Conservation (phyloP, 2,888 invertebrate species). For the Hypercompe scribonia region DNA sequence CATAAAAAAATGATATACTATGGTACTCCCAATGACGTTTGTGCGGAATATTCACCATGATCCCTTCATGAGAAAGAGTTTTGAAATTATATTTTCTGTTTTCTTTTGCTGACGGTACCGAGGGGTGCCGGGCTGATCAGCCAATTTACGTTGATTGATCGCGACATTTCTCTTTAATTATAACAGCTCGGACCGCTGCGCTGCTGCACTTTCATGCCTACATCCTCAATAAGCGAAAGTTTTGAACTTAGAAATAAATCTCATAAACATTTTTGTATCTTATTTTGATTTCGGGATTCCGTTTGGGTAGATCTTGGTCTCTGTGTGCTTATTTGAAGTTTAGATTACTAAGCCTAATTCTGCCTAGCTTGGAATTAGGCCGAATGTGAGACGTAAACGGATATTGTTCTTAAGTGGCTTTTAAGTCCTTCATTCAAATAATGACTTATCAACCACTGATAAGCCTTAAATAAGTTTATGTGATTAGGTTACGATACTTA, state of each 20-base stretch:
- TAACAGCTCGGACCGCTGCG: constrained; percentile 4
- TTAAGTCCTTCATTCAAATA: too few relatives aligned
- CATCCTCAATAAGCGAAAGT: background rate
- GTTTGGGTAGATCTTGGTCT: background rate
- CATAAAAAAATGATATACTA: background rate
- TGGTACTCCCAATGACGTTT: background rate
- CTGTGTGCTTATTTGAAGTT: too few relatives aligned
- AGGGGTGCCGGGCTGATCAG: constrained; percentile 28
- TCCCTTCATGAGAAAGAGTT: background rate
- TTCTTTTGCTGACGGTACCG: constrained; percentile 30
- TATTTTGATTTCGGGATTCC: background rate
- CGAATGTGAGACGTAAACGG: too few relatives aligned
- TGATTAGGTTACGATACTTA: too few relatives aligned
- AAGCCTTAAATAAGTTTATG: too few relatives aligned
- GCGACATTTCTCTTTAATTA: constrained; percentile 39
- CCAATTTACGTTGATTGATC: constrained; percentile 46
- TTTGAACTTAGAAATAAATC: background rate
- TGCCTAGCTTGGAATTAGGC: too few relatives aligned
- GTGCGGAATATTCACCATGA: background rate
- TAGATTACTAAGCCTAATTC: too few relatives aligned
- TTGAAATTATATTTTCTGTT: background rate
- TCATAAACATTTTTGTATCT: background rate
- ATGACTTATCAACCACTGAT: too few relatives aligned
- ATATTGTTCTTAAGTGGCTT: too few relatives aligned
- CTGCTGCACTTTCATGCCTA: constrained; percentile 6